A percentile compares a stretch with the other conserved stretches of the same genome.
Evolutionary conservation across 2,113 vertebrate species (phyloP).

Genomic region (Chaetodon trifascialis): DNA sequence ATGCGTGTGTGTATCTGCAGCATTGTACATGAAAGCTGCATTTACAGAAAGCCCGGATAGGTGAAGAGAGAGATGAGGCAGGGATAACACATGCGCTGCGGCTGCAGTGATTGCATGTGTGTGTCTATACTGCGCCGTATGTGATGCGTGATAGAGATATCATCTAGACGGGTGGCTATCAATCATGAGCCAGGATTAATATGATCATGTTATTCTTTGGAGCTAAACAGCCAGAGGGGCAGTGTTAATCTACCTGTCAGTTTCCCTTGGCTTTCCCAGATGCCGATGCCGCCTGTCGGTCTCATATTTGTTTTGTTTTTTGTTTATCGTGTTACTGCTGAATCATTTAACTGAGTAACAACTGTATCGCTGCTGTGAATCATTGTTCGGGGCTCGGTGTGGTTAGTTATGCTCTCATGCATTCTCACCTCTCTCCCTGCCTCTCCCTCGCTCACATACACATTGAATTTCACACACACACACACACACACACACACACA

Average conservation of each 20-base stretch:
- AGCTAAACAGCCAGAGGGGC: slow-evolving; percentile 64
- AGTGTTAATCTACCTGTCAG: slow-evolving; percentile 69
- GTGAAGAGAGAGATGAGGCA: slow-evolving; percentile 1
- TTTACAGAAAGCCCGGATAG: slow-evolving; percentile 12
- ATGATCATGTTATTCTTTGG: slow-evolving; percentile 53
- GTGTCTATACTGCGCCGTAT: not conserved
- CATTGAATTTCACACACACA: slow-evolving; percentile 24
- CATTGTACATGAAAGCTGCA: slow-evolving; percentile 35
- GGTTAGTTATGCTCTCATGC: slow-evolving; percentile 69
- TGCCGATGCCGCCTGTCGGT: slow-evolving; percentile 42
- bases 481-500: slow-evolving; percentile 11
- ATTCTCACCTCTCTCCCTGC: slow-evolving; percentile 11
- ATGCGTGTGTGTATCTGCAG: not conserved
- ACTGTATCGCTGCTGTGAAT: slow-evolving; percentile 60
- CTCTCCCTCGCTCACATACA: slow-evolving; percentile 32
- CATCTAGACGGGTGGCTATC: slow-evolving; percentile 61
- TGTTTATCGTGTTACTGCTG: slow-evolving; percentile 72
- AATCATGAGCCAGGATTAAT: slow-evolving; percentile 72
- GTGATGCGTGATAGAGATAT: slow-evolving; percentile 54
- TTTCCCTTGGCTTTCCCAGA: slow-evolving; percentile 26
- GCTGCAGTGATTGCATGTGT: slow-evolving; percentile 1
- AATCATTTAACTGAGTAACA: slow-evolving; percentile 76
- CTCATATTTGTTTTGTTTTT: slow-evolving; percentile 73
- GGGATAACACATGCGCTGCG: slow-evolving; percentile 8
- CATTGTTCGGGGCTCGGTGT: slow-evolving; percentile 54